Percentiles rank a stretch among this genome's conserved stretches.
These are phyloP conservation scores for Brachionus rubens DNA, from an alignment of 1,140 invertebrate genomes.

Conservation along the genomic window DNA sequence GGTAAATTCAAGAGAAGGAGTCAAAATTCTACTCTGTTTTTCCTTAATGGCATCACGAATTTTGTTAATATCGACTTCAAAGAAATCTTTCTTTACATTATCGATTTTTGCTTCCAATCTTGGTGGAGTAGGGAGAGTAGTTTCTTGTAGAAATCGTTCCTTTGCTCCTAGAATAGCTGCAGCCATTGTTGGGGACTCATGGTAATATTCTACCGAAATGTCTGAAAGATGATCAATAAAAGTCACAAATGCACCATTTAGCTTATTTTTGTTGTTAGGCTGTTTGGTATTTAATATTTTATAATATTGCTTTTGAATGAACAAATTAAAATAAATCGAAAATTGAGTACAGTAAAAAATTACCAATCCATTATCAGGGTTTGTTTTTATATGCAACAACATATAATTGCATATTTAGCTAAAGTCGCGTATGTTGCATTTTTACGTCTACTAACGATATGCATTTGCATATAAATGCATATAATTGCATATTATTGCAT, in stretches of 20 bases:
- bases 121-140: not conserved
- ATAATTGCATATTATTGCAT: too few relatives aligned
- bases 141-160: not conserved
- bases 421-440: too few relatives aligned
- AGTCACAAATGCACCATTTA: not conserved
- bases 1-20: not conserved
- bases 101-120: not conserved
- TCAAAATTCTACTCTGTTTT: not conserved
- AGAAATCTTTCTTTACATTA: not conserved
- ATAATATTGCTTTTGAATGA: slow-evolving; percentile 27
- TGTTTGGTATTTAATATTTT: not conserved
- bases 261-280: not conserved
- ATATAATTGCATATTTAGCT: too few relatives aligned
- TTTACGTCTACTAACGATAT: too few relatives aligned
- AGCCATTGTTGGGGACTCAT: not conserved
- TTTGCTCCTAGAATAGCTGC: not conserved
- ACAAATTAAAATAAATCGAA: too few relatives aligned
- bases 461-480: too few relatives aligned
- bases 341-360: too few relatives aligned
- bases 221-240: not conserved
- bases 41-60: too few relatives aligned
- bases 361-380: too few relatives aligned
- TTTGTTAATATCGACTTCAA: not conserved
- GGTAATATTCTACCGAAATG: not conserved
- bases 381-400: too few relatives aligned